Percentiles rank a stretch among this genome's conserved stretches.
These are phyloP conservation scores for Perithous albicinctus DNA, from an alignment of 2,888 invertebrate genomes.

Conservation along the genomic window DNA sequence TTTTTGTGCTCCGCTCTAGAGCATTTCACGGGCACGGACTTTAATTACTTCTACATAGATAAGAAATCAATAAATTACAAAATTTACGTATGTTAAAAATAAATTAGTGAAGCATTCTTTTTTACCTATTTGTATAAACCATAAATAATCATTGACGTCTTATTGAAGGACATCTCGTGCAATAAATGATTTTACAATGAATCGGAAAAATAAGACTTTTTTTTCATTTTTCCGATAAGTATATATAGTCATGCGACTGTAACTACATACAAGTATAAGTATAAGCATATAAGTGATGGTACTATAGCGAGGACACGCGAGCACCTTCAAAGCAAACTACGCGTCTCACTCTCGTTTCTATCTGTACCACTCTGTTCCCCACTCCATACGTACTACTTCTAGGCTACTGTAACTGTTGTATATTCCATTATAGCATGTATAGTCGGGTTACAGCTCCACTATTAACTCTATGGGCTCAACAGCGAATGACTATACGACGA, in stretches of 20 bases:
- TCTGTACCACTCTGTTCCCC: not conserved
- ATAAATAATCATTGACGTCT: not conserved
- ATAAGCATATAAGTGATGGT: no score
- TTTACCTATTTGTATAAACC: not conserved
- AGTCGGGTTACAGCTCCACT: constrained; percentile 8
- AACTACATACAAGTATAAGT: constrained; percentile 9
- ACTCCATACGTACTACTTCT: not conserved
- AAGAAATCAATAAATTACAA: not conserved
- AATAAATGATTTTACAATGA: not conserved
- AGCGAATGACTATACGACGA: constrained; percentile 31
- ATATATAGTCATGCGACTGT: not conserved
- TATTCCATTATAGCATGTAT: constrained; percentile 1
- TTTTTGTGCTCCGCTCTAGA: no score
- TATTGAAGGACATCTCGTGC: not conserved
- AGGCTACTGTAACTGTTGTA: constrained; percentile 10
- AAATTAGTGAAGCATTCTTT: not conserved
- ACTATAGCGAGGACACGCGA: constrained; percentile 25
- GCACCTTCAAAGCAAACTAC: constrained; percentile 11
- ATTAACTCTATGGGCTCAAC: not conserved
- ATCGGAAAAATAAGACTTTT: not conserved
- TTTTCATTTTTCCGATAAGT: not conserved
- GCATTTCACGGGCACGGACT: no score
- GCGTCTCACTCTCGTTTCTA: constrained; percentile 34
- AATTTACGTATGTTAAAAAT: not conserved
- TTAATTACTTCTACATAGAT: no score